These are phyloP conservation scores for Caranx ignobilis DNA, from an alignment of 2,113 vertebrate genomes.

Conservation along the genomic window DNA sequence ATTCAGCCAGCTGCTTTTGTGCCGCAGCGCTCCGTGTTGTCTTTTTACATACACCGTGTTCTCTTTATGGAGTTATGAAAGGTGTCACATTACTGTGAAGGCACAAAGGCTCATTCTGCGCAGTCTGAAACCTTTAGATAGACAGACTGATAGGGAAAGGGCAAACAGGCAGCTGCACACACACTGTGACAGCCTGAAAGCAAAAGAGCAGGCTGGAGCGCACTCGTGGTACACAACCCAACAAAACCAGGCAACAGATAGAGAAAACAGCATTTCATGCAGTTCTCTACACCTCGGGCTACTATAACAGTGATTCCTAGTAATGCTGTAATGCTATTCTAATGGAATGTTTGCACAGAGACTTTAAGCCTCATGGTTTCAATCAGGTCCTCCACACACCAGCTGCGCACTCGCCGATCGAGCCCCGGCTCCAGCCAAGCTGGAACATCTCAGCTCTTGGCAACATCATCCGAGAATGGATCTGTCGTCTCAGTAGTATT, in stretches of 20 bases:
- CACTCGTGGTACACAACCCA: neutral
- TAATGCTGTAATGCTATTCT: slow-evolving; percentile 48
- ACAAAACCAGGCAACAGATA: neutral
- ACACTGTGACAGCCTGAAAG: slow-evolving; percentile 31
- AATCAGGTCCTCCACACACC: slow-evolving; percentile 58
- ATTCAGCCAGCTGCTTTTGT: slow-evolving; percentile 64
- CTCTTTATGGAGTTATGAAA: slow-evolving; percentile 62
- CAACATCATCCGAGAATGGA: slow-evolving; percentile 12
- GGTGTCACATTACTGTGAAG: slow-evolving; percentile 63
- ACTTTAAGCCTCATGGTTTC: slow-evolving; percentile 57
- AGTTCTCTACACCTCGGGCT: slow-evolving; percentile 18
- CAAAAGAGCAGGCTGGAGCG: slow-evolving; percentile 8
- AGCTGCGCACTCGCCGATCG: slow-evolving; percentile 42
- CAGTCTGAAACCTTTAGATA: slow-evolving; percentile 59
- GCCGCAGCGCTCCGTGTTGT: slow-evolving; percentile 48
- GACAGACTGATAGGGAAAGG: slow-evolving; percentile 24
- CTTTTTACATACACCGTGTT: slow-evolving; percentile 51
- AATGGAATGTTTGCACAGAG: slow-evolving; percentile 57
- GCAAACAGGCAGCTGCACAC: slow-evolving; percentile 27
- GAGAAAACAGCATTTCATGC: neutral
- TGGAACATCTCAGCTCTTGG: slow-evolving; percentile 44
- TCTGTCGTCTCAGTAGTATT: neutral
- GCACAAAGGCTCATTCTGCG: slow-evolving; percentile 47
- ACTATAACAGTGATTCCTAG: slow-evolving; percentile 26
- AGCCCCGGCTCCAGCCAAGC: slow-evolving; percentile 40